Conservation (phyloP, 2,113 vertebrate genomes). For the Rhinolophus sinicus region DNA sequence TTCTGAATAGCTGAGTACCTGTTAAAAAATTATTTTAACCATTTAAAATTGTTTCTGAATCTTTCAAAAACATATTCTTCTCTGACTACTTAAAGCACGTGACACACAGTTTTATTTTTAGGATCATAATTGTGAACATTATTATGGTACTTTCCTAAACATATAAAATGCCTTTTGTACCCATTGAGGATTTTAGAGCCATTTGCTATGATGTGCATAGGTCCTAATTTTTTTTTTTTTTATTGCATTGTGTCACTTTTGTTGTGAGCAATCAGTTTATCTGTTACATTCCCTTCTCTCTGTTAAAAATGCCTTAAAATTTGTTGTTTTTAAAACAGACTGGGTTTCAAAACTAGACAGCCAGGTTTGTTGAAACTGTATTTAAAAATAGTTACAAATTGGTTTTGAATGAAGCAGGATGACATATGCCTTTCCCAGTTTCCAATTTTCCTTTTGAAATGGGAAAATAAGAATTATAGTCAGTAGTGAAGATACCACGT, state of each 20-base stretch:
- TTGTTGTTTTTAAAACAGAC: not conserved
- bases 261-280: not conserved
- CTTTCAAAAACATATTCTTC: not conserved
- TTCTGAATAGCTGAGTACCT: conserved; percentile 15
- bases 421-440: not conserved
- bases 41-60: conserved; percentile 21
- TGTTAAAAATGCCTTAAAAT: conserved; percentile 23
- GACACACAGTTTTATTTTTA: conserved; percentile 16
- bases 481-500: not conserved
- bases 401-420: conserved; percentile 9
- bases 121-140: not conserved
- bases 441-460: conserved; percentile 39
- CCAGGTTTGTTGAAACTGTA: not conserved
- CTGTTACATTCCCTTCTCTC: not conserved
- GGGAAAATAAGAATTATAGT: conserved; percentile 33
- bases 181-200: not conserved
- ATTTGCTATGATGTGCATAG: not conserved
- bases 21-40: conserved; percentile 18
- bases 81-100: not conserved
- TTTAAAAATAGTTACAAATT: conserved; percentile 45
- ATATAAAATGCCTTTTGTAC: not conserved
- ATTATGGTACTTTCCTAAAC: not conserved
- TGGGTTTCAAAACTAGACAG: not conserved
- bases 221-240: not conserved
- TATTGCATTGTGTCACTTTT: not conserved